Conservation (phyloP, 2,797 vertebrate species). For the Poecilia gillii region DNA sequence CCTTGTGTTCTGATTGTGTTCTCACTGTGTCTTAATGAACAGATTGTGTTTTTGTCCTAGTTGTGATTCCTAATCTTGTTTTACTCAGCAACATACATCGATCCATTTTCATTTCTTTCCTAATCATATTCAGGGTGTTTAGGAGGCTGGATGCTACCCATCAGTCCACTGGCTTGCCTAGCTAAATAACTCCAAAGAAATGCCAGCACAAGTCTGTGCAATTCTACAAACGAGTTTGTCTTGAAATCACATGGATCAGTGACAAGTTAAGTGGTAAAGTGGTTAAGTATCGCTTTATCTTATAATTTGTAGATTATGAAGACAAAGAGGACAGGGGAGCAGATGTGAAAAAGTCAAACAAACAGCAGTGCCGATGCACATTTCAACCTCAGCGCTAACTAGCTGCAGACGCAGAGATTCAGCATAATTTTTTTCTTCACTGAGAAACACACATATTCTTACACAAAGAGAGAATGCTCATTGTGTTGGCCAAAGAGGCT, state of each 20-base stretch:
- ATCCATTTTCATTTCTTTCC: neutral
- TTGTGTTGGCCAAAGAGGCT: conserved; percentile 61
- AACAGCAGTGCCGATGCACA: conserved; percentile 36
- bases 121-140: neutral
- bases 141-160: neutral
- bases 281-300: neutral
- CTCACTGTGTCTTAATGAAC: neutral
- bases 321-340: conserved; percentile 31
- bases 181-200: neutral
- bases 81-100: neutral
- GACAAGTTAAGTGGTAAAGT: conserved; percentile 10
- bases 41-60: neutral
- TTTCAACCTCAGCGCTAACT: conserved; percentile 52
- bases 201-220: neutral
- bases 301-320: neutral
- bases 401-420: conserved; percentile 52
- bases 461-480: conserved; percentile 49
- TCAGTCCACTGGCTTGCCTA: neutral
- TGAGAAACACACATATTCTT: conserved; percentile 25
- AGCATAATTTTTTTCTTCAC: conserved; percentile 36
- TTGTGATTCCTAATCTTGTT: neutral
- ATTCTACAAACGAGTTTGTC: neutral
- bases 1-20: neutral
- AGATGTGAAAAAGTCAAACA: conserved; percentile 48
- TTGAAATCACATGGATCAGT: conserved; percentile 6